Conservation (phyloP, 2,797 vertebrate species). For the Hydrolagus colliei region DNA sequence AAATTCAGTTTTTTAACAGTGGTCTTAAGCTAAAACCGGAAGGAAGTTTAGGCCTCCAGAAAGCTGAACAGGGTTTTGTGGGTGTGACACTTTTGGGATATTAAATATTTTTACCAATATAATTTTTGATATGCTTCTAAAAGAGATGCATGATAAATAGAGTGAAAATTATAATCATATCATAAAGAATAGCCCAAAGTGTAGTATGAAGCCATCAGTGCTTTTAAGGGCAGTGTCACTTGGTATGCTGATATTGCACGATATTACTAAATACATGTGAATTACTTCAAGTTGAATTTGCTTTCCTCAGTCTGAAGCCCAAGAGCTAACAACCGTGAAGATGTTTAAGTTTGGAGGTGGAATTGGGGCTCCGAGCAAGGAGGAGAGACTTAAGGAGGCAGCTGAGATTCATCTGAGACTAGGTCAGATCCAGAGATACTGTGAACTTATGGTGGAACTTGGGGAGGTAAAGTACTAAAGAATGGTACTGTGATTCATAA, state of each 20-base stretch:
- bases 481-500: background rate
- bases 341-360: conserved; percentile 95
- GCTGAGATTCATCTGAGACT: conserved; percentile 86
- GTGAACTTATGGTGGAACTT: conserved; percentile 95
- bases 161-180: background rate
- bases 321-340: conserved; percentile 90
- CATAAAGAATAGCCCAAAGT: background rate
- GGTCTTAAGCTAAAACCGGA: too few species aligned
- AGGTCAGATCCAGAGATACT: conserved; percentile 91
- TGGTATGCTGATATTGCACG: background rate
- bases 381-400: conserved; percentile 85
- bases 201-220: background rate
- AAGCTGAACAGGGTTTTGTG: background rate
- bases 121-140: background rate
- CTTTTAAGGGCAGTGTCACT: background rate
- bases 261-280: background rate
- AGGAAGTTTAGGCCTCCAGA: too few species aligned
- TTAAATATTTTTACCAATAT: background rate
- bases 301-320: conserved; percentile 77
- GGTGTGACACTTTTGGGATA: background rate
- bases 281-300: background rate
- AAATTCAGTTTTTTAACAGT: too few species aligned
- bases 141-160: background rate
- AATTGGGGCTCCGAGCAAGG: conserved; percentile 85
- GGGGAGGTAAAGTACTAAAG: conserved; percentile 72